These are phyloP conservation scores for Henricia sp. DNA, from an alignment of 53 echinoderm and acorn worm genomes.

Conservation along the genomic window DNA sequence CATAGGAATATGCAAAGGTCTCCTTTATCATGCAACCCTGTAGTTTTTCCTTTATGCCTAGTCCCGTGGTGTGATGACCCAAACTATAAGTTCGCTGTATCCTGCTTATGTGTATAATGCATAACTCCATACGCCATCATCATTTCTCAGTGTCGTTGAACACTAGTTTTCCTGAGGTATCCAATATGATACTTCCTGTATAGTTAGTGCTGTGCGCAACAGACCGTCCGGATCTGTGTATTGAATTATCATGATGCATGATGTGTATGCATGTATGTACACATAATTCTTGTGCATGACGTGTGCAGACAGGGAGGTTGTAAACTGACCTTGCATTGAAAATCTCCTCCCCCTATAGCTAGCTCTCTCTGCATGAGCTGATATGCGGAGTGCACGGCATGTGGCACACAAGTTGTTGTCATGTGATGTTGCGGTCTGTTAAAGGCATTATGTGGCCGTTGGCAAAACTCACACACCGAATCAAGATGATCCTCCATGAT, in stretches of 20 bases:
- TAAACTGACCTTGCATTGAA: slow-evolving; percentile 47
- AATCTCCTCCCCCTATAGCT: slow-evolving; percentile 28
- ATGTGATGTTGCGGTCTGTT: slow-evolving; percentile 54
- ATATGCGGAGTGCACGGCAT: slow-evolving; percentile 16
- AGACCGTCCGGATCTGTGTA: slow-evolving; percentile 36
- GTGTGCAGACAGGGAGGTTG: neutral
- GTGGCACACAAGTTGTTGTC: slow-evolving; percentile 49
- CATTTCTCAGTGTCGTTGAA: neutral
- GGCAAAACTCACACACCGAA: no score
- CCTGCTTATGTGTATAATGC: neutral
- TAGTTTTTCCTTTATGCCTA: neutral
- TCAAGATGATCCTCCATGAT: no score
- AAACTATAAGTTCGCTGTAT: slow-evolving; percentile 29
- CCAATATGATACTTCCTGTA: slow-evolving; percentile 41
- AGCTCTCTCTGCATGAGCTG: slow-evolving; percentile 23
- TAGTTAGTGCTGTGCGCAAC: no score
- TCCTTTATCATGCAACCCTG: neutral
- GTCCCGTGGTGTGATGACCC: neutral
- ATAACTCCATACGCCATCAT: slow-evolving; percentile 16
- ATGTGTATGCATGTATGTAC: slow-evolving; percentile 26
- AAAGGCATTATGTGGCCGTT: no score
- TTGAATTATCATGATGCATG: slow-evolving; percentile 62
- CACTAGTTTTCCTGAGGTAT: slow-evolving; percentile 40
- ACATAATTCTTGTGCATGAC: slow-evolving; percentile 23
- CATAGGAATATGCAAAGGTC: slow-evolving; percentile 21